A percentile compares a stretch with the other conserved stretches of the same genome.
These are phyloP conservation scores for Calliphora vicina DNA, from an alignment of 1,140 invertebrate species.

Conservation along the genomic window DNA sequence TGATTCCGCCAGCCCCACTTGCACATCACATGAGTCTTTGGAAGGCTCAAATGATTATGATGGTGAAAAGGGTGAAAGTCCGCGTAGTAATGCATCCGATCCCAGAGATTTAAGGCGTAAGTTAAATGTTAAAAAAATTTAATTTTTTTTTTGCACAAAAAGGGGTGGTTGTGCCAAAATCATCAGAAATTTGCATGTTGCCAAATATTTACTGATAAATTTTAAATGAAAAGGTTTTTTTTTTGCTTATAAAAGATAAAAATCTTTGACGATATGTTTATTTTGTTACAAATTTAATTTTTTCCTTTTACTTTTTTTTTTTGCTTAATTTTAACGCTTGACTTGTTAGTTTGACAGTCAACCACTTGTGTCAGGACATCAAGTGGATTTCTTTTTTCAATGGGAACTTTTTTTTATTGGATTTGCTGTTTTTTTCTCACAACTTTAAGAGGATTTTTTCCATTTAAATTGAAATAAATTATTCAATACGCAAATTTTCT, in stretches of 20 bases:
- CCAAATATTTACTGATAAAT: conserved; percentile 53
- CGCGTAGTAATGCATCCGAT: conserved; percentile 63
- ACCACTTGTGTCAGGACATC: conserved; percentile 4
- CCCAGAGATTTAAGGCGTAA: conserved; percentile 63
- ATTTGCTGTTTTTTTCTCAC: neutral
- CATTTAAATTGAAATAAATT: neutral
- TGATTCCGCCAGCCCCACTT: conserved; percentile 62
- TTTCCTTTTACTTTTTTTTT: neutral
- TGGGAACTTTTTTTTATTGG: neutral
- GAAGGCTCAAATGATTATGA: conserved; percentile 63
- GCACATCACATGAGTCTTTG: conserved; percentile 62
- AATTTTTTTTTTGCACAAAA: neutral
- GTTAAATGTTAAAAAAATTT: conserved; percentile 41
- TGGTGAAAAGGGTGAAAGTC: conserved; percentile 63
- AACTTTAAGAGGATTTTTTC: neutral
- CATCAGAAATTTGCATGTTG: conserved; percentile 51
- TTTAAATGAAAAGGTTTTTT: conserved; percentile 4
- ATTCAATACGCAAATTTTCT: neutral
- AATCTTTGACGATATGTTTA: conserved; percentile 24
- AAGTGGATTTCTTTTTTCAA: neutral
- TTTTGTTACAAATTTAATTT: conserved; percentile 19
- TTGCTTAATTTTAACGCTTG: conserved; percentile 21
- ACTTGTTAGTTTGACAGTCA: conserved; percentile 14
- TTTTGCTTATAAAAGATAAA: neutral
- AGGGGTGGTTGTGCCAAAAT: conserved; percentile 34